Percentiles rank a stretch among this genome's conserved stretches.
Conservation (phyloP, 2,888 invertebrate species). For the Leptinotarsa peninsularis region DNA sequence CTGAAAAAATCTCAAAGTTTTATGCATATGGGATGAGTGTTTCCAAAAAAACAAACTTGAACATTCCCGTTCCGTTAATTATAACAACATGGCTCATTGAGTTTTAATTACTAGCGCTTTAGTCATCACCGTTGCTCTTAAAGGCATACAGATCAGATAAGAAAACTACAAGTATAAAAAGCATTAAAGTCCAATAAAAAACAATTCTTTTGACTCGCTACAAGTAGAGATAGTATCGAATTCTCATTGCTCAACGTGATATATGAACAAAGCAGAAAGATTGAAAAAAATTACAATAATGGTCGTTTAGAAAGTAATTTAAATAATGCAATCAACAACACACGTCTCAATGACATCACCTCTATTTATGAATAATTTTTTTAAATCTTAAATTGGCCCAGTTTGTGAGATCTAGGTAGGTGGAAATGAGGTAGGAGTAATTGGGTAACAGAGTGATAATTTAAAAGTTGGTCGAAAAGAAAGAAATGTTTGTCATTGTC, state of each 20-base stretch:
- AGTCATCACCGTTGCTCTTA: conserved; percentile 2
- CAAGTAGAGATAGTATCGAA: conserved; percentile 2
- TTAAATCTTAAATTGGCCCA: background rate
- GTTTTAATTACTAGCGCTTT: conserved; percentile 7
- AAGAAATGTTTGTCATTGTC: background rate
- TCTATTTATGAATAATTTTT: conserved; percentile 2
- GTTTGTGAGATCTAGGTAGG: background rate
- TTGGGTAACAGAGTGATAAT: background rate
- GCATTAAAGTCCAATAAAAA: background rate
- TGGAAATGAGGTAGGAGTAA: background rate
- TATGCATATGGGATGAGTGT: no score
- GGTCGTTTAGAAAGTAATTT: background rate
- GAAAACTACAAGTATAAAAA: background rate
- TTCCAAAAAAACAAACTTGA: no score
- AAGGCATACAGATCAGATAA: conserved; percentile 4
- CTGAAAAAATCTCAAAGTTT: no score
- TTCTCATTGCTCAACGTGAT: background rate
- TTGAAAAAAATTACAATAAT: background rate
- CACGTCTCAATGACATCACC: background rate
- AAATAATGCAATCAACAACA: background rate
- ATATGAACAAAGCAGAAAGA: background rate
- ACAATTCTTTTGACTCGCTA: background rate
- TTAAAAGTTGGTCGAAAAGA: background rate
- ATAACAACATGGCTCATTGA: background rate
- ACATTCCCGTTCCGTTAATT: no score